Evolutionary conservation across 2,113 vertebrate genomes (phyloP).

Genomic region (Mesembrinibis cayennensis): DNA sequence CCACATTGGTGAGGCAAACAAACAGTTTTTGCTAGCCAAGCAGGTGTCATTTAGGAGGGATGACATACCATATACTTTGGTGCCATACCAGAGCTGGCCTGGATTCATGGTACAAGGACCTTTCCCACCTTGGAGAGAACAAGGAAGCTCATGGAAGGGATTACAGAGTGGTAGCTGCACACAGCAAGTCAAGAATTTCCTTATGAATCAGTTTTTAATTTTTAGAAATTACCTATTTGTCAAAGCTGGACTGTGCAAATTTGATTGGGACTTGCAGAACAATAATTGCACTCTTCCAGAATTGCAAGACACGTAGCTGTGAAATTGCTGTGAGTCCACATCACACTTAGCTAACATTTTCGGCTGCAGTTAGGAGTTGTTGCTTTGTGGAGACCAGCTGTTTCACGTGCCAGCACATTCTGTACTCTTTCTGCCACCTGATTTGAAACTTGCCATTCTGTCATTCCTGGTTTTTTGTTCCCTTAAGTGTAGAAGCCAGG

Average conservation of each 20-base stretch:
- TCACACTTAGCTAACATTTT: neutral
- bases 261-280: neutral
- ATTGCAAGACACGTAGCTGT: neutral
- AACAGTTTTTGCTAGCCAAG: neutral
- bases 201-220: neutral
- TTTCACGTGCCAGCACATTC: neutral
- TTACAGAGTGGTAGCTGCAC: neutral
- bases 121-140: neutral
- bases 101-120: neutral
- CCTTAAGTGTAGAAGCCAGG: neutral
- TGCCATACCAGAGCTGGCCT: neutral
- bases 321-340: neutral
- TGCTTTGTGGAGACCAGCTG: neutral
- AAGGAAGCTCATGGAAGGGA: neutral
- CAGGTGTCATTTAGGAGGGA: neutral
- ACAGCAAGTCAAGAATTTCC: neutral
- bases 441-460: neutral
- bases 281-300: neutral
- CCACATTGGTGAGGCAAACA: neutral
- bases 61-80: rapidly evolving
- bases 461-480: neutral
- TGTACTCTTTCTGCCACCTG: neutral
- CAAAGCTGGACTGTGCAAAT: neutral
- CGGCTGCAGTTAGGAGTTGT: neutral
- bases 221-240: neutral